Evolutionary conservation across 2,113 vertebrate species (phyloP).

Genomic region (Calonectris borealis): DNA sequence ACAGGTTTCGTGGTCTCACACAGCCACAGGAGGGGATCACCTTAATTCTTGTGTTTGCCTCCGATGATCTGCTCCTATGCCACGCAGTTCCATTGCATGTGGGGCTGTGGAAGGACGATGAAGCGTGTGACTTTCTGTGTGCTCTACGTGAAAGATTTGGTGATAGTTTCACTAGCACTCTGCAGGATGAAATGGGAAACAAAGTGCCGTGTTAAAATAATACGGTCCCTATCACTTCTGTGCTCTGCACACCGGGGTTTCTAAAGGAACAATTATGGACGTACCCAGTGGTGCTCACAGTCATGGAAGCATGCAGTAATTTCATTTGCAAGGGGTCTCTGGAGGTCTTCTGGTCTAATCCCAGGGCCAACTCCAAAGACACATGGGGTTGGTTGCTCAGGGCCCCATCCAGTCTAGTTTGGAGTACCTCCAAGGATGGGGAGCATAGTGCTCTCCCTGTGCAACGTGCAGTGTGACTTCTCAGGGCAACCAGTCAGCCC

Average conservation of each 20-base stretch:
- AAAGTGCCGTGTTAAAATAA: background rate
- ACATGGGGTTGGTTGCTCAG: background rate
- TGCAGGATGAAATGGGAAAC: background rate
- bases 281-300: fast-evolving
- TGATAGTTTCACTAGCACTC: background rate
- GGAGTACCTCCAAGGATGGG: background rate
- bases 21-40: background rate
- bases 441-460: fast-evolving
- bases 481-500: fast-evolving
- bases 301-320: background rate
- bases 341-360: background rate
- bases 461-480: fast-evolving
- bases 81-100: background rate
- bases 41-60: background rate
- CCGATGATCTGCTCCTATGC: background rate
- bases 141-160: background rate
- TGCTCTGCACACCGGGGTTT: fast-evolving
- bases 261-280: background rate
- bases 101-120: background rate
- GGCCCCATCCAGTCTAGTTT: too few species aligned
- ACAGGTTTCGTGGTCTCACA: background rate
- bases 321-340: background rate
- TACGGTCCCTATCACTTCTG: background rate
- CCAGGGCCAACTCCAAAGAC: background rate
- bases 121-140: fast-evolving